Base-by-base conservation (phyloP, 2,888 invertebrate species). In the Onchidella celtica region DNA sequence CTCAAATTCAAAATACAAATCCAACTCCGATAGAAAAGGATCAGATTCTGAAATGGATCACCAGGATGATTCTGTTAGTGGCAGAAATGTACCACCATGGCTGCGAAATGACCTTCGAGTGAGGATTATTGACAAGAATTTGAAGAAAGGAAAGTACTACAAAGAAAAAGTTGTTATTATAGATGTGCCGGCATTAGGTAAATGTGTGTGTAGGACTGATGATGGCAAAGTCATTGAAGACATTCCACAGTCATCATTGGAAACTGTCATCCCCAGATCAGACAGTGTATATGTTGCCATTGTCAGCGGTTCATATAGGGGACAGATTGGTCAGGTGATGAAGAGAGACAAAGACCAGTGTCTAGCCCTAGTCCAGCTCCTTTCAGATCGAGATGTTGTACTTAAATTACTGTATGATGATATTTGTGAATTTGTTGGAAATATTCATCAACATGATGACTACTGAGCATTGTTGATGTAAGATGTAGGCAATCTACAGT, bases 361-460 rank as follows among this genome's bases (percentile, higher is more conserved):
- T 84, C 82, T 87, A 36, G 93, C 93, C 3, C 88, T 91, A 9
- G 89, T 94, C 34, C 93, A 94, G 84, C 87, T 94, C 14, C 87
- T 94, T 2, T 85, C 86, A 38, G 93, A 94, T 81, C 86, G 92
- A 82, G 91, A 92, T 69, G 86, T 86, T 75, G 90, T 93, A n/a
- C 11, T 93, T 9, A 89, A 89, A 61, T 78, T 93, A 29, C 89
- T 90, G 70, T 94, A 92, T 87, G 94, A 94, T 85, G 88, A 91
- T 72, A 92, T 94, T 72, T 94, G 93, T 89, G 93, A 94, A 90
- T 94, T 92, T 89, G 88, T 90, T 14, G 93, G 93, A 3, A 89
- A 92, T 83, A 85, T 91, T n/a, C 86, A 91, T 80, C 85, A 88
- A 29, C 88, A 90, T 76, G 89, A 89, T 85, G 90, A 91, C 73